phyloP scores from a whole-genome alignment of 2,888 invertebrate genomes.

The Cephus spinipes region DNA sequence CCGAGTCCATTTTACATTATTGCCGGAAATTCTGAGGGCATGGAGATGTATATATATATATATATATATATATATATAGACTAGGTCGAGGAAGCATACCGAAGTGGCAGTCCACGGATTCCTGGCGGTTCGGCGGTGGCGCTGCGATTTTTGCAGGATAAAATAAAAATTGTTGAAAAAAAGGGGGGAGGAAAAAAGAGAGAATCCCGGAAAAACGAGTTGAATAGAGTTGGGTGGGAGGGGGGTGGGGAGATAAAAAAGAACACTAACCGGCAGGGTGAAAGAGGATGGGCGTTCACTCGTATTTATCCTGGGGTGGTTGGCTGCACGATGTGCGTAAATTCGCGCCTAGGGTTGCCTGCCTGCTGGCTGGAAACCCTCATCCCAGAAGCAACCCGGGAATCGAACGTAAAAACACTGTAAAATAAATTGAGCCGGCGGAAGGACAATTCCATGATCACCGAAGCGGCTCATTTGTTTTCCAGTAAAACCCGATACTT shows the following conservation, averaged over 20 bases:
- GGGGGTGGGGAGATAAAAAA: not conserved
- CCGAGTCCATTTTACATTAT: conserved; percentile 45
- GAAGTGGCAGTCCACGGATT: not conserved
- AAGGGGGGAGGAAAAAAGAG: not conserved
- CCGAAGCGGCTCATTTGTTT: conserved; percentile 45
- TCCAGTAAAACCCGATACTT: conserved; percentile 27
- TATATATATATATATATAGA: not conserved
- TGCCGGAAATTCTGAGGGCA: conserved; percentile 11
- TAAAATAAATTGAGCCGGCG: conserved; percentile 20
- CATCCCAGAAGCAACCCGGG: not conserved
- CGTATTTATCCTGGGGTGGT: not conserved
- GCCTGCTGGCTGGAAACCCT: not conserved
- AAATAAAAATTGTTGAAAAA: not conserved
- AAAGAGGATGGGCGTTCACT: conserved; percentile 3
- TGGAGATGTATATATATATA: not conserved
- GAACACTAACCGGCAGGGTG: not conserved
- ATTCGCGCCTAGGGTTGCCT: not conserved
- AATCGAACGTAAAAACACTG: conserved; percentile 22
- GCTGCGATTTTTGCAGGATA: not conserved
- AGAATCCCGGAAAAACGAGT: not conserved
- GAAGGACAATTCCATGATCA: conserved; percentile 24
- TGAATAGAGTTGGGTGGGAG: not conserved
- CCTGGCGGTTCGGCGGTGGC: not conserved
- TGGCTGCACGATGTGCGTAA: not conserved
- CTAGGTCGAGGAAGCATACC: not conserved